Evolutionary conservation across 1,140 invertebrate genomes (phyloP).

Genomic region (Pteromalus puparum): DNA sequence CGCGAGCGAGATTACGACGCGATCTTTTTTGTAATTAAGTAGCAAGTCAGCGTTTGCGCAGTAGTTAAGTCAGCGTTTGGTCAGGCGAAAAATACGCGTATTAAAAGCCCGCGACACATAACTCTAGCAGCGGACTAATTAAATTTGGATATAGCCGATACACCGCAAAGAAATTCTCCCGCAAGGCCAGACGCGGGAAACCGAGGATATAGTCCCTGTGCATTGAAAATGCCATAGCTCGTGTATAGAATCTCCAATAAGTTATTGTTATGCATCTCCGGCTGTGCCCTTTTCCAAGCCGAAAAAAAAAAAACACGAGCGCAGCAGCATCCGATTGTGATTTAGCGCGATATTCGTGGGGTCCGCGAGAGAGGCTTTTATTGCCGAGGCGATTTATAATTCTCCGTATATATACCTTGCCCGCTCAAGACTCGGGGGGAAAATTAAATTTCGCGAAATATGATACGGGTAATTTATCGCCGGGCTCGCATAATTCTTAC

Average conservation of each 20-base stretch:
- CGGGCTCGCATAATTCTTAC: constrained; percentile 37
- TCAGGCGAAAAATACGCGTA: too few species aligned
- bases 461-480: constrained; percentile 46
- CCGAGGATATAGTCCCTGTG: neutral
- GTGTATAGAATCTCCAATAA: constrained; percentile 23
- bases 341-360: constrained; percentile 28
- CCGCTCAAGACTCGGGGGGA: constrained; percentile 33
- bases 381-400: constrained; percentile 37
- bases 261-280: constrained; percentile 27
- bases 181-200: neutral
- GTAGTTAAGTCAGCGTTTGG: too few species aligned
- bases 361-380: constrained; percentile 29
- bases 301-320: neutral
- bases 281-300: too few species aligned
- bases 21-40: too few species aligned
- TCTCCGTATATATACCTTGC: neutral
- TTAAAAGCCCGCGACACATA: neutral
- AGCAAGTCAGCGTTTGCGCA: too few species aligned
- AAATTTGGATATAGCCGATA: neutral
- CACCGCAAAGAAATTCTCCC: neutral
- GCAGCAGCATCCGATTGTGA: constrained; percentile 32
- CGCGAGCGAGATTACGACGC: too few species aligned
- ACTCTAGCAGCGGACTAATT: neutral
- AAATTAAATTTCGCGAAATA: constrained; percentile 50
- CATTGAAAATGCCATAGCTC: neutral